Conservation (phyloP, 2,888 invertebrate species). For the Leptinotarsa haldemani region DNA sequence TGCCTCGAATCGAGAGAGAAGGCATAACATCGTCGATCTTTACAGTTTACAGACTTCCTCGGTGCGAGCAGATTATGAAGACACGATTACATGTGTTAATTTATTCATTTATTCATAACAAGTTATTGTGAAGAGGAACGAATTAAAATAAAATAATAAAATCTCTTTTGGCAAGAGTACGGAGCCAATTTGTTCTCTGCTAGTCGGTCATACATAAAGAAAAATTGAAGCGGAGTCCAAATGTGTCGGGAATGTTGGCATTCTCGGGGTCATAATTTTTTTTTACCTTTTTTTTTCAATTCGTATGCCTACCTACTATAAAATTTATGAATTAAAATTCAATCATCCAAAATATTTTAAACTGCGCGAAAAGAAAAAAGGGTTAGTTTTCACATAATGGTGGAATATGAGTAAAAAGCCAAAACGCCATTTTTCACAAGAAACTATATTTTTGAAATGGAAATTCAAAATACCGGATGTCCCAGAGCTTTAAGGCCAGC, state of each 20-base stretch:
- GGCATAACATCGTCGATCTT: conserved; percentile 15
- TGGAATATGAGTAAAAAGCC: too few species aligned
- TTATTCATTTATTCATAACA: conserved; percentile 19
- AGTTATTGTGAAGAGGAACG: conserved; percentile 15
- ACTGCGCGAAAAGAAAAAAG: too few species aligned
- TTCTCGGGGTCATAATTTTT: background rate
- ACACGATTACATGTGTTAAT: conserved; percentile 18
- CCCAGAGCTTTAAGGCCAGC: too few species aligned
- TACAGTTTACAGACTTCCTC: conserved; percentile 20
- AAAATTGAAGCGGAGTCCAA: background rate
- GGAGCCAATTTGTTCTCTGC: background rate
- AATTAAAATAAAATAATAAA: conserved; percentile 2
- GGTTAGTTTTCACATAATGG: too few species aligned
- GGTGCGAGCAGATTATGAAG: conserved; percentile 10
- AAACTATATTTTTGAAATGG: too few species aligned
- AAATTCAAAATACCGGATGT: too few species aligned
- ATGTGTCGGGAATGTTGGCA: background rate
- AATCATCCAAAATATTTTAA: too few species aligned
- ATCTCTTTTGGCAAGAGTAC: conserved; percentile 4
- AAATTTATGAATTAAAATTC: too few species aligned
- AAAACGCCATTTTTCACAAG: too few species aligned
- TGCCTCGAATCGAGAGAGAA: background rate
- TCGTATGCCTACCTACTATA: too few species aligned
- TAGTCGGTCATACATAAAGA: background rate
- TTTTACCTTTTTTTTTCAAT: too few species aligned